Evolutionary conservation across 2,888 invertebrate species (phyloP), one percentile per base, ranked within the genome.

Genomic region (Synanthedon andrenaeformis): DNA sequence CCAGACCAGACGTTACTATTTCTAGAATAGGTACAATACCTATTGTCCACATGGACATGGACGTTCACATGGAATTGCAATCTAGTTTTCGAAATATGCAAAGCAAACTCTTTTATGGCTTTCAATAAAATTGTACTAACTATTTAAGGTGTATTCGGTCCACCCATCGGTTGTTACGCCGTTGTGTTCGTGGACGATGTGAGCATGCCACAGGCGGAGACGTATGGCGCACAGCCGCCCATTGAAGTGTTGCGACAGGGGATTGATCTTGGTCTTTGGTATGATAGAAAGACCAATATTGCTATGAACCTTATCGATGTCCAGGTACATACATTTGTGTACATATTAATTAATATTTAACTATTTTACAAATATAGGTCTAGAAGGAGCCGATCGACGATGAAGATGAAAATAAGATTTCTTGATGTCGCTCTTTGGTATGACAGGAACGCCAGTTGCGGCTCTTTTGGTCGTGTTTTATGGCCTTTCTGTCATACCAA

Each of bases 171-270:
- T 4, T 97, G 96, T 73, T 91, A 92, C 65, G 92, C 93, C 78
- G 93, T 98, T 12, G 91, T 97, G 51, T 98, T 98, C 75, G 95
- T 98, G 42, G 98, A 98, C 70, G 98, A 98, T 74, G 91, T 98
- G n/a, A 96, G 96, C 66, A 96, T 98, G 96, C 98, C 98, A 0
- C 87, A 94, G 64, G 92, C 94, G 54, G 96, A 96, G 79, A 90
- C 91, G 2, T 97, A 95, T 69, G 98, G 97, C 0, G 97, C 97
- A 0, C 97, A 98, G 75, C 97, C 98, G 0, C 96, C 98, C 0
- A 95, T 98, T 54, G 98, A 98, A 75, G 86, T 98, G 49, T 78
- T 98, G 23, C 88, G 98, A 19, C 97, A 97, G 82, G 94, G 94
- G 89, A 90, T 97, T 49, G 98, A 98, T 77, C 94, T 97, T 62